Percentiles rank a stretch among this genome's conserved stretches.
Conservation (phyloP, 92 coral and sea anemone genomes). For the Palythoa heliodiscus region DNA sequence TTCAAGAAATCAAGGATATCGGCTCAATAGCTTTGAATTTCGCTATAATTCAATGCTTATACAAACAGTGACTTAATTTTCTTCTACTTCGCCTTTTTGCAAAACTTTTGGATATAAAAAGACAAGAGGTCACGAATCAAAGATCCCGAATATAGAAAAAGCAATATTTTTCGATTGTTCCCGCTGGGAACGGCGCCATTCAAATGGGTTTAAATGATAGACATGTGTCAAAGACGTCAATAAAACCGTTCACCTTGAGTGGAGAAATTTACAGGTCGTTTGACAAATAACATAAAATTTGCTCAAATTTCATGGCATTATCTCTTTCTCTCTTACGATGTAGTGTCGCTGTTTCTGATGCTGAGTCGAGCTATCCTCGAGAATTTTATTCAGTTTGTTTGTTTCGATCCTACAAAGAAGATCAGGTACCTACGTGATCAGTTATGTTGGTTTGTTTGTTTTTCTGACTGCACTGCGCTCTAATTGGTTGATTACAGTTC, state of each 20-base stretch:
- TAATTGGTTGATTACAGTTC: conserved; percentile 15
- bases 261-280: background rate
- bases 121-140: background rate
- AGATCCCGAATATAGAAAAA: conserved; percentile 22
- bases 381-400: background rate
- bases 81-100: background rate
- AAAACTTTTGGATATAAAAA: background rate
- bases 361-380: background rate
- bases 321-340: background rate
- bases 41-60: background rate
- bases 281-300: background rate
- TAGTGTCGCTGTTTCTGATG: background rate
- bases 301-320: background rate
- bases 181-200: conserved; percentile 29
- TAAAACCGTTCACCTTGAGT: conserved; percentile 3
- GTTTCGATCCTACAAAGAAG: background rate
- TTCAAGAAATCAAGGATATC: background rate
- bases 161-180: background rate
- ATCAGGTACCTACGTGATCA: conserved; percentile 1
- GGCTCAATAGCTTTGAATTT: background rate
- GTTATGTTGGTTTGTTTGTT: background rate
- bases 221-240: conserved; percentile 8
- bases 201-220: conserved; percentile 33
- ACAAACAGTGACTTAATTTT: background rate
- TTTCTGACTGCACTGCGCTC: background rate